Conservation (phyloP, 2,797 vertebrate species). For the Danio jaintianensis region DNA sequence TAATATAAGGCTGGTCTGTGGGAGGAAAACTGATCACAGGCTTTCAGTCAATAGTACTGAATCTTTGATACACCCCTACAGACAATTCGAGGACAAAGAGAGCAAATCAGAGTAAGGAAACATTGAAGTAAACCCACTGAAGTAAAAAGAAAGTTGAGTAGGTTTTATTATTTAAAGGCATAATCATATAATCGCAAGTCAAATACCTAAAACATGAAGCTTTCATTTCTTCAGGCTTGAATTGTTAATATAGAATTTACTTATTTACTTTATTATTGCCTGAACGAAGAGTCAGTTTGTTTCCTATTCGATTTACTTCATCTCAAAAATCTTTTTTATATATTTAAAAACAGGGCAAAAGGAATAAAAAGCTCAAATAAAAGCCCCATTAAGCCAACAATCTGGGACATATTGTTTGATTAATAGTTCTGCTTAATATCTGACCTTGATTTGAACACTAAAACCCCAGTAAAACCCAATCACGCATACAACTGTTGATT, state of each 20-base stretch:
- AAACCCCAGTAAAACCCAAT: not conserved
- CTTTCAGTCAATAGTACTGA: slow-evolving; percentile 14
- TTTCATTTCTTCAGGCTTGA: too few relatives aligned
- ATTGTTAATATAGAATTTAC: too few relatives aligned
- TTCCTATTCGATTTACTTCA: too few relatives aligned
- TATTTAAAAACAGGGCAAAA: not conserved
- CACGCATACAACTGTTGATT: not conserved
- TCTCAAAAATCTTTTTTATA: not conserved
- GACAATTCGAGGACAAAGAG: not conserved
- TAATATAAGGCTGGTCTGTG: slow-evolving; percentile 3
- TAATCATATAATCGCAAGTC: too few relatives aligned
- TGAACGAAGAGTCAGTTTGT: too few relatives aligned
- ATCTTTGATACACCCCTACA: not conserved
- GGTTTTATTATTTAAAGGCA: too few relatives aligned
- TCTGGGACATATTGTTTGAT: not conserved
- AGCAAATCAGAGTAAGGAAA: not conserved
- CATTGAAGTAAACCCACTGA: too few relatives aligned
- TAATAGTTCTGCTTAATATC: not conserved
- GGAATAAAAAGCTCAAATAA: not conserved
- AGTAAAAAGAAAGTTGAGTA: too few relatives aligned
- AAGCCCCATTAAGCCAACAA: not conserved
- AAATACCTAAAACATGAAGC: too few relatives aligned
- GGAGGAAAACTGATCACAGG: not conserved
- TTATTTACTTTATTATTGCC: too few relatives aligned
- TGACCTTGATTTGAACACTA: not conserved